Percentiles rank a stretch among this genome's conserved stretches.
These are phyloP conservation scores for Diplodus sargus DNA, from an alignment of 2,797 vertebrate species.

Conservation along the genomic window DNA sequence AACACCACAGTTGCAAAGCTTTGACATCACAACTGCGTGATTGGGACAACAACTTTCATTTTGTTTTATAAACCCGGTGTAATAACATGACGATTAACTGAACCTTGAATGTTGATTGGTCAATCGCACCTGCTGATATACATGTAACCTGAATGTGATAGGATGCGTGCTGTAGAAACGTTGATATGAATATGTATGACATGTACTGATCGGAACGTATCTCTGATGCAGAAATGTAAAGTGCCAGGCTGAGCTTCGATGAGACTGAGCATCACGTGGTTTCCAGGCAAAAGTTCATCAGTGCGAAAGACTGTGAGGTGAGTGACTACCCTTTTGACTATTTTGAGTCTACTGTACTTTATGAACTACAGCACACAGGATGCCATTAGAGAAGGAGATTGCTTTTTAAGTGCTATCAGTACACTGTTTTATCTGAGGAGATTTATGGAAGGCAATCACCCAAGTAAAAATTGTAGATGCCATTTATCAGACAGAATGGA, in stretches of 20 bases:
- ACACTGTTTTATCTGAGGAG: constrained; percentile 80
- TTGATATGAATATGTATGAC: too few species aligned
- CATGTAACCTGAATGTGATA: too few species aligned
- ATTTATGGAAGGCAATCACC: constrained; percentile 87
- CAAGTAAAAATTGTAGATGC: constrained; percentile 82
- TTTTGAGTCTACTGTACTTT: constrained; percentile 70
- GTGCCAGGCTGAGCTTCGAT: not conserved
- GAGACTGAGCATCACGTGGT: constrained; percentile 12
- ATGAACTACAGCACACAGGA: constrained; percentile 71
- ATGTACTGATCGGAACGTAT: too few species aligned
- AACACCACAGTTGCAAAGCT: too few species aligned
- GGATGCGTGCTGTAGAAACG: too few species aligned
- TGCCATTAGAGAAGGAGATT: constrained; percentile 81
- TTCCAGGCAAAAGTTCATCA: constrained; percentile 44
- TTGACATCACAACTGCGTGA: too few species aligned
- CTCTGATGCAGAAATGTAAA: too few species aligned
- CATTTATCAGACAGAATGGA: constrained; percentile 87
- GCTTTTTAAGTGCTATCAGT: constrained; percentile 82
- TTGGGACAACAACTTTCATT: too few species aligned
- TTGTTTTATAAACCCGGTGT: too few species aligned
- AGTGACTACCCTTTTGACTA: constrained; percentile 54
- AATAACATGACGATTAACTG: too few species aligned
- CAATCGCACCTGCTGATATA: too few species aligned
- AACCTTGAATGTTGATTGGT: too few species aligned
- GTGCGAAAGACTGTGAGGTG: constrained; percentile 43